phyloP scores from a whole-genome alignment of 1,140 invertebrate genomes.

The Saxidomus purpurata region DNA sequence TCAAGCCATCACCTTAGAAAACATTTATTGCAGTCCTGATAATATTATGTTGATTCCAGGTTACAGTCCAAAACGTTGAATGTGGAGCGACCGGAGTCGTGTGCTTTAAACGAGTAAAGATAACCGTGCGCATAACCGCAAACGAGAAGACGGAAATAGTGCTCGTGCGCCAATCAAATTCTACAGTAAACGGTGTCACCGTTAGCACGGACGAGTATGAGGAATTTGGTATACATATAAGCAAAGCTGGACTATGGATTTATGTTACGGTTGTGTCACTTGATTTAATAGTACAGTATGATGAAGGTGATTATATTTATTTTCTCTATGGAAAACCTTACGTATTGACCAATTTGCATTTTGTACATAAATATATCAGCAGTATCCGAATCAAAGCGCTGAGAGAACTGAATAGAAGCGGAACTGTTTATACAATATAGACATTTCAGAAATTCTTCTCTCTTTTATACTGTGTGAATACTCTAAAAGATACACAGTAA shows the following conservation, averaged over 20 bases:
- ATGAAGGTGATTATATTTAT: constrained; percentile 44
- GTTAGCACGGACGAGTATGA: not conserved
- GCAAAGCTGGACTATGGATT: not conserved
- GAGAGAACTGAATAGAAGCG: too few relatives aligned
- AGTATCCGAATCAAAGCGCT: too few relatives aligned
- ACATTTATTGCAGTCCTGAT: too few relatives aligned
- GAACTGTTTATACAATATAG: too few relatives aligned
- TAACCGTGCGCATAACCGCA: too few relatives aligned
- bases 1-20: too few relatives aligned
- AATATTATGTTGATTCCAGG: constrained; percentile 4
- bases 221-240: not conserved
- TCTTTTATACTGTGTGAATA: too few relatives aligned
- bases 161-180: not conserved
- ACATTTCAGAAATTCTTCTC: too few relatives aligned
- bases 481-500: too few relatives aligned
- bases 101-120: not conserved
- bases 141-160: not conserved
- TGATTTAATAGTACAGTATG: constrained; percentile 37
- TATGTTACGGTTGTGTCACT: not conserved
- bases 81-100: not conserved
- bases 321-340: too few relatives aligned
- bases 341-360: too few relatives aligned
- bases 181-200: not conserved
- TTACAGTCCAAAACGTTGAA: not conserved
- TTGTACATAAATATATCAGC: too few relatives aligned